phyloP scores from a whole-genome alignment of 92 coral and sea anemone species.

The Parazoanthus atlanticus region DNA sequence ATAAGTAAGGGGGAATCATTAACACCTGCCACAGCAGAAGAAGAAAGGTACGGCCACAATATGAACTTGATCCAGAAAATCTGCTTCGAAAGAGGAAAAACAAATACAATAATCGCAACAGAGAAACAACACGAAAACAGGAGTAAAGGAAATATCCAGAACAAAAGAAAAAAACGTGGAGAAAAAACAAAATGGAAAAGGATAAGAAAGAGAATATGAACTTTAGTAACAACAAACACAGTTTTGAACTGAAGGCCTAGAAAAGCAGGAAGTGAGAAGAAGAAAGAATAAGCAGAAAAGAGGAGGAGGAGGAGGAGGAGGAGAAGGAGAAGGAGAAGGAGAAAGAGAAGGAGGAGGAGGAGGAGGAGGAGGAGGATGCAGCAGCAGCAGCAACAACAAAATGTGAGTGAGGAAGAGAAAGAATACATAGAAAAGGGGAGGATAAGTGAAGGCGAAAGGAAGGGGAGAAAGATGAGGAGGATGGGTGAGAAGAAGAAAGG shows the following conservation, averaged over 20 bases:
- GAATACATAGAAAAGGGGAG: too few relatives aligned
- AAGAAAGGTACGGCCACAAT: background rate
- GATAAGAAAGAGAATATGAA: background rate
- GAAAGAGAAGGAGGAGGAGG: background rate
- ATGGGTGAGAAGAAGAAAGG: too few relatives aligned
- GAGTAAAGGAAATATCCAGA: background rate
- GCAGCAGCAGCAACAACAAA: too few relatives aligned
- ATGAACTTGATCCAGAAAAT: too few relatives aligned
- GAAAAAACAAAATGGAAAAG: background rate
- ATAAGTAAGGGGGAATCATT: background rate
- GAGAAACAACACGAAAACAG: background rate
- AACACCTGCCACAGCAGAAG: background rate
- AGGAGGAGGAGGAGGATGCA: too few relatives aligned
- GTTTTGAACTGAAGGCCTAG: background rate
- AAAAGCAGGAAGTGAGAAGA: background rate
- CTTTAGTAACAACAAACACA: background rate
- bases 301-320: background rate
- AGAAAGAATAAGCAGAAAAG: background rate
- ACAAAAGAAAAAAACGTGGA: background rate
- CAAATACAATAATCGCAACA: background rate
- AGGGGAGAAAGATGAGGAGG: too few relatives aligned
- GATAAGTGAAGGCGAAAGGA: too few relatives aligned
- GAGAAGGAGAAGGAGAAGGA: background rate
- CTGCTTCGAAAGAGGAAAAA: too few relatives aligned
- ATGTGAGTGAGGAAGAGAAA: too few relatives aligned